Evolutionary conservation across 1,140 invertebrate genomes (phyloP).

Genomic region (Drosophila paulistorum): DNA sequence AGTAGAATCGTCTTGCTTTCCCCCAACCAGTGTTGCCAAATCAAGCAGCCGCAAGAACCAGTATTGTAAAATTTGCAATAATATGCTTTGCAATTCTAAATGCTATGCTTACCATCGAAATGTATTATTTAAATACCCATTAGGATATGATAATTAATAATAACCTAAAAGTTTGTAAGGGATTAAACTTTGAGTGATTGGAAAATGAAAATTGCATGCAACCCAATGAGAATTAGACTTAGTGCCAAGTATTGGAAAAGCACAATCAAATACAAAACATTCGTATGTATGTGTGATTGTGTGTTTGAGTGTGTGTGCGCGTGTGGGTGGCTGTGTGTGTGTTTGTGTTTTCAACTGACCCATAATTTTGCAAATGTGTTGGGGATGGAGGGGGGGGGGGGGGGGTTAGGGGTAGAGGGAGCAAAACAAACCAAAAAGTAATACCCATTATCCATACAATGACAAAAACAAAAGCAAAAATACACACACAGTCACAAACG

Average conservation of each 20-base stretch:
- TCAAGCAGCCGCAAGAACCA: too few species aligned
- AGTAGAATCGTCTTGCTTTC: too few species aligned
- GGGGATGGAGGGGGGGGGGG: too few species aligned
- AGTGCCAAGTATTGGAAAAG: constrained; percentile 1
- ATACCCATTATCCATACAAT: constrained; percentile 30
- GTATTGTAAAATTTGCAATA: too few species aligned
- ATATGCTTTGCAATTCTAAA: too few species aligned
- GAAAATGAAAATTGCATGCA: neutral
- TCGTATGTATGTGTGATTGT: neutral
- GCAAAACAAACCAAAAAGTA: constrained; percentile 5
- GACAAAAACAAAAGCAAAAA: constrained; percentile 46
- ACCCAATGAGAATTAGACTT: neutral
- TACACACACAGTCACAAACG: constrained; percentile 24
- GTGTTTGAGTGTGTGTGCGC: neutral
- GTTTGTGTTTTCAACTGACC: constrained; percentile 7
- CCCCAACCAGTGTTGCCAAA: too few species aligned
- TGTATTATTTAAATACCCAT: too few species aligned
- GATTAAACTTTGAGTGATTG: neutral
- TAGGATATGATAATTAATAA: too few species aligned
- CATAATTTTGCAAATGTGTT: constrained; percentile 2
- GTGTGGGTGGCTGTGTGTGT: neutral
- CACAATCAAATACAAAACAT: neutral
- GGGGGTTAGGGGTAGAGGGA: too few species aligned
- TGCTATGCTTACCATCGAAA: too few species aligned
- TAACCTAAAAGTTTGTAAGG: neutral